phyloP scores from a whole-genome alignment of 2,797 vertebrate genomes.

The Enteromius treurensis region DNA sequence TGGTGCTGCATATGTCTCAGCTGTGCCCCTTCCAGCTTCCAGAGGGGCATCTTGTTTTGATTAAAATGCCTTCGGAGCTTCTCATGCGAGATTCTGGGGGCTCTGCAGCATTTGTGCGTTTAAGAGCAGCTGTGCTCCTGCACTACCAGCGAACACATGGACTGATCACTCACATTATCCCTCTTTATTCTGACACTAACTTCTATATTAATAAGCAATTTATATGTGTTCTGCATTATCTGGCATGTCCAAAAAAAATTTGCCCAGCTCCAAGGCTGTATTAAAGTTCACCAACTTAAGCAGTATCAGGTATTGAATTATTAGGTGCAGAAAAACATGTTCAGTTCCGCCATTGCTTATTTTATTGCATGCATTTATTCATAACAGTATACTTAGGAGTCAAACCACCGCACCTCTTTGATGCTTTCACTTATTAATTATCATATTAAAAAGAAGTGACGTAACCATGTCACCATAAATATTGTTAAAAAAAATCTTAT shows the following conservation, averaged over 20 bases:
- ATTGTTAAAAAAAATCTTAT: constrained; percentile 60
- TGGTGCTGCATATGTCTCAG: constrained; percentile 48
- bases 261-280: not conserved
- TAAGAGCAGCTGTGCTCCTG: constrained; percentile 54
- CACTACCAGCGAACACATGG: constrained; percentile 44
- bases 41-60: constrained; percentile 66
- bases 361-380: constrained; percentile 35
- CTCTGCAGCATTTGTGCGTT: constrained; percentile 42
- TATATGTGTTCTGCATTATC: constrained; percentile 4
- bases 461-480: constrained; percentile 59
- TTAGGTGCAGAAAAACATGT: not conserved
- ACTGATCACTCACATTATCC: constrained; percentile 55
- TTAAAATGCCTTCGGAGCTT: constrained; percentile 66
- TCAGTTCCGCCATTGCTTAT: constrained; percentile 37
- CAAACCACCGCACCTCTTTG: constrained; percentile 48
- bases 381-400: constrained; percentile 28
- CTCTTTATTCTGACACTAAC: constrained; percentile 20
- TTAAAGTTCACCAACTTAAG: constrained; percentile 12
- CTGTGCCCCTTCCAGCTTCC: constrained; percentile 56
- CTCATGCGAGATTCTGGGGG: constrained; percentile 61
- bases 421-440: constrained; percentile 60
- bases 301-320: constrained; percentile 45
- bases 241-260: not conserved
- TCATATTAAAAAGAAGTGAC: constrained; percentile 46
- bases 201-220: constrained; percentile 18